A percentile compares a stretch with the other conserved stretches of the same genome.
These are phyloP conservation scores for Pavo muticus DNA, from an alignment of 2,113 vertebrate genomes.

Conservation along the genomic window DNA sequence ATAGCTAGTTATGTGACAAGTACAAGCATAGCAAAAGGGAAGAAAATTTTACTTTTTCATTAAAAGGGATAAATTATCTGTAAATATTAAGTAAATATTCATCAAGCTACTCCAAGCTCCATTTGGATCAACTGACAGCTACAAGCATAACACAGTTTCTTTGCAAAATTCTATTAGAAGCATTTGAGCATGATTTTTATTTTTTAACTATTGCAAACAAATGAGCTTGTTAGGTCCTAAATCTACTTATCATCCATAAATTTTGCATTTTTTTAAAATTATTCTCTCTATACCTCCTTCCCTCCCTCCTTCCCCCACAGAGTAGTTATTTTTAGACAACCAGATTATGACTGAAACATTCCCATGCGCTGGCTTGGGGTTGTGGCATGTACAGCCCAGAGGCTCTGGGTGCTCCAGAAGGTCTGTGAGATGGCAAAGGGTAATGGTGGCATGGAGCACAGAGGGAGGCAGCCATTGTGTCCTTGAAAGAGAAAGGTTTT, in stretches of 20 bases:
- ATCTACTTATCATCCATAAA: background rate
- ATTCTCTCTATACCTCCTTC: background rate
- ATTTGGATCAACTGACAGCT: background rate
- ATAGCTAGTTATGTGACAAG: background rate
- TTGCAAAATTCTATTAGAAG: background rate
- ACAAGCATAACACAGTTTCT: background rate
- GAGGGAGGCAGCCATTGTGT: background rate
- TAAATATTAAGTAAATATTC: background rate
- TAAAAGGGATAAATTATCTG: background rate
- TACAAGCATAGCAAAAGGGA: background rate
- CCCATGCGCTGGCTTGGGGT: background rate
- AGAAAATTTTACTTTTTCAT: background rate
- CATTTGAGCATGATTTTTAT: background rate
- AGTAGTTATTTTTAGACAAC: background rate
- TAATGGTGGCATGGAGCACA: background rate
- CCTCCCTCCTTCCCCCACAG: accelerated
- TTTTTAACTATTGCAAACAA: background rate
- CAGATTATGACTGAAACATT: background rate
- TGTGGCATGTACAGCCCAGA: background rate
- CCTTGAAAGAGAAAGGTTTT: background rate
- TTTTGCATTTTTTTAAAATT: background rate
- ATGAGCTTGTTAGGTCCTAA: background rate
- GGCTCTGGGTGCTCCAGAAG: background rate
- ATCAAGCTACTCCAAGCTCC: background rate
- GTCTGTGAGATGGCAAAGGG: background rate